phyloP scores from a whole-genome alignment of 2,888 invertebrate species.

The Osedax frankpressi region DNA sequence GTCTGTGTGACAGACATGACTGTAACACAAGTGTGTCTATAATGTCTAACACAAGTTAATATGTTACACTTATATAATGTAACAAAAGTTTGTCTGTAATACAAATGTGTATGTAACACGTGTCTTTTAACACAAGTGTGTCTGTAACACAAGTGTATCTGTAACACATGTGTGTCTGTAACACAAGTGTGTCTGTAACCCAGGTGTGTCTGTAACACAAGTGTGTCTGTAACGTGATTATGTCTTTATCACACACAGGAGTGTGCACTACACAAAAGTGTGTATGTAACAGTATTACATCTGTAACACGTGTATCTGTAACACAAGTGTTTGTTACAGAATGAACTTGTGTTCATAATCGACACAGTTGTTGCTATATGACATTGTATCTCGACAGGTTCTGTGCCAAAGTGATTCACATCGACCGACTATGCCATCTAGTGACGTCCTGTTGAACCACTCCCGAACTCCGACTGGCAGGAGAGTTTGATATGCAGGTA shows the following conservation, averaged over 20 bases:
- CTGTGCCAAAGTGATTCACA: slow-evolving; percentile 1
- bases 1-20: neutral
- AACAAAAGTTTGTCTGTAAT: neutral
- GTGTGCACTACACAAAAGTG: neutral
- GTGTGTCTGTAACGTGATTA: neutral
- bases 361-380: neutral
- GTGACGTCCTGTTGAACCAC: neutral
- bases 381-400: neutral
- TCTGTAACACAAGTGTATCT: neutral
- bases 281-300: neutral
- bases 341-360: neutral
- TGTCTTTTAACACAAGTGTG: neutral
- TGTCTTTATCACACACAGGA: neutral
- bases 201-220: neutral
- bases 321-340: neutral
- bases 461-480: neutral
- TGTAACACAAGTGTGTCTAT: neutral
- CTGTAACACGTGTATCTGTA: neutral
- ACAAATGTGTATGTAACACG: neutral
- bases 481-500: slow-evolving; percentile 10
- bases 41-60: neutral
- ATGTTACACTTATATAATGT: neutral
- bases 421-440: neutral
- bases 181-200: neutral
- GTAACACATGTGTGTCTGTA: neutral